phyloP scores from a whole-genome alignment of 2,113 vertebrate genomes.

The Atractosteus spatula region DNA sequence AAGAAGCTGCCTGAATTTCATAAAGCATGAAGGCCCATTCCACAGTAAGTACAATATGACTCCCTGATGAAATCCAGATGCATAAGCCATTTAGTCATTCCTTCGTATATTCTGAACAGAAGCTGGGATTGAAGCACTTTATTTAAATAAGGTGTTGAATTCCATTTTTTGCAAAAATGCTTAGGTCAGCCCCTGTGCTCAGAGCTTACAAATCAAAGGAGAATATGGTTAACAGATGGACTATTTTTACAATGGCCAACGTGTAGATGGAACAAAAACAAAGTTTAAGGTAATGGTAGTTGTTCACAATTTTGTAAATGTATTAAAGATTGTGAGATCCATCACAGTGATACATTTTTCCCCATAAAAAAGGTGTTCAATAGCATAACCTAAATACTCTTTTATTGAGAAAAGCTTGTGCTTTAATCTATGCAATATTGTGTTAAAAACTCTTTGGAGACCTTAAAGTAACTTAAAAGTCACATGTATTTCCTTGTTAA shows the following conservation, averaged over 20 bases:
- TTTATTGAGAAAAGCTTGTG: too few relatives aligned
- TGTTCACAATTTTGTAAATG: too few relatives aligned
- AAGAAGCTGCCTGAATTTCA: slow-evolving; percentile 66
- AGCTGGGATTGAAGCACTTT: slow-evolving; percentile 56
- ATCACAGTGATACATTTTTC: too few relatives aligned
- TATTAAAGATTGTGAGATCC: too few relatives aligned
- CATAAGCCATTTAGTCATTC: slow-evolving; percentile 57
- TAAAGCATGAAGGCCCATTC: slow-evolving; percentile 54
- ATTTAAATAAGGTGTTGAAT: slow-evolving; percentile 47
- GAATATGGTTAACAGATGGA: slow-evolving; percentile 16
- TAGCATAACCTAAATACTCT: too few relatives aligned
- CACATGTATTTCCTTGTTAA: too few relatives aligned
- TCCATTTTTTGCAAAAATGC: slow-evolving; percentile 41
- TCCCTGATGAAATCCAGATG: slow-evolving; percentile 67
- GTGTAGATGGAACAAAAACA: neutral
- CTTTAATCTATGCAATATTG: too few relatives aligned
- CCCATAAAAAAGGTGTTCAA: too few relatives aligned
- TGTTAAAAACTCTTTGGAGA: too few relatives aligned
- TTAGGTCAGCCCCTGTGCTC: neutral
- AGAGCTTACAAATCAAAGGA: slow-evolving; percentile 5
- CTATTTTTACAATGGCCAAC: slow-evolving; percentile 9
- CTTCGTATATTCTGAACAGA: slow-evolving; percentile 61
- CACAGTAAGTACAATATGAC: slow-evolving; percentile 54
- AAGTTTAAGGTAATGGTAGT: too few relatives aligned
- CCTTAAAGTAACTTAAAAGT: too few relatives aligned